A percentile compares a stretch with the other conserved stretches of the same genome.
These are phyloP conservation scores for Cynaeus angustus DNA, from an alignment of 2,888 invertebrate species.

Conservation along the genomic window DNA sequence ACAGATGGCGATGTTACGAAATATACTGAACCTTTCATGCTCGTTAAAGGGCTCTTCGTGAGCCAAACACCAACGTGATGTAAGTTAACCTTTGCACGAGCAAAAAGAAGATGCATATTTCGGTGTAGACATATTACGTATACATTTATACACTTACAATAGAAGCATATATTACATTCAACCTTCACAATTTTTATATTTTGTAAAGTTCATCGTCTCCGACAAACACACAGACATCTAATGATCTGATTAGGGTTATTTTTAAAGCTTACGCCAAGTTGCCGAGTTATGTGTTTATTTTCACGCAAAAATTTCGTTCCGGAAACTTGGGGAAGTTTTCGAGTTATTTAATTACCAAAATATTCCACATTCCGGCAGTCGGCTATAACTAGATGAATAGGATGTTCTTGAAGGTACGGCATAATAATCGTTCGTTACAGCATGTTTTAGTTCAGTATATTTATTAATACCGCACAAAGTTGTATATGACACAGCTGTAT, in stretches of 20 bases:
- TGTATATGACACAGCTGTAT: conserved; percentile 56
- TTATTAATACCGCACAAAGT: conserved; percentile 44
- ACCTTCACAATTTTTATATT: conserved; percentile 11
- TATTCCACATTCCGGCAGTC: conserved; percentile 27
- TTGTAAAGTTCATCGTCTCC: no score
- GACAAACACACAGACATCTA: conserved; percentile 25
- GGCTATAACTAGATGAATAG: conserved; percentile 4
- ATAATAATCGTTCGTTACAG: conserved; percentile 18
- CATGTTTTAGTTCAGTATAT: conserved; percentile 48
- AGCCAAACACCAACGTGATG: conserved; percentile 20
- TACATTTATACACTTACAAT: conserved; percentile 38
- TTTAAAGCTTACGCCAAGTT: conserved; percentile 30
- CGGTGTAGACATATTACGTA: conserved; percentile 35
- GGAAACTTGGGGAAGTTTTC: conserved; percentile 28
- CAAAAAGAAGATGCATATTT: conserved; percentile 43
- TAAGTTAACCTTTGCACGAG: conserved; percentile 25
- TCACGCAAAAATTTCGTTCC: conserved; percentile 42
- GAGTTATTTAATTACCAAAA: conserved; percentile 41
- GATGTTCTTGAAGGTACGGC: conserved; percentile 13
- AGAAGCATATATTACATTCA: conserved; percentile 31
- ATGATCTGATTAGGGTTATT: conserved; percentile 19
- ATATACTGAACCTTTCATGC: conserved; percentile 48
- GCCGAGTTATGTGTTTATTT: conserved; percentile 34
- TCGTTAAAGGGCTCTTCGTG: conserved; percentile 28
- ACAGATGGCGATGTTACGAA: conserved; percentile 59